Conservation (phyloP, 2,113 vertebrate genomes). For the Melanostigma gelatinosum region DNA sequence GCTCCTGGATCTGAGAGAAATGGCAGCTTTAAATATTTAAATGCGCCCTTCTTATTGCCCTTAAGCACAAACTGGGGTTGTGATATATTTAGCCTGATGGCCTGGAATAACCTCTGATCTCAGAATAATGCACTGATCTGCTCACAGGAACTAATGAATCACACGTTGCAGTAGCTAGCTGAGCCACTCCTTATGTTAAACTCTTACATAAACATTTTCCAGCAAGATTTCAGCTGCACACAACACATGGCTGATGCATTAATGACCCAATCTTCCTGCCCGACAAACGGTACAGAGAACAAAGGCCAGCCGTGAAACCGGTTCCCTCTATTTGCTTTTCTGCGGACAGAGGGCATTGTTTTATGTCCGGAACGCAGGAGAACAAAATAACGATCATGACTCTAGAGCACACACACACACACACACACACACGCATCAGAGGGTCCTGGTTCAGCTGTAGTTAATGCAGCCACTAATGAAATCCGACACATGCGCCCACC, state of each 20-base stretch:
- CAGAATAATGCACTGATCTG: background rate
- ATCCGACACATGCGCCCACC: constrained; percentile 56
- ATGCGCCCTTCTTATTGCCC: background rate
- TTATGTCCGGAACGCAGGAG: constrained; percentile 58
- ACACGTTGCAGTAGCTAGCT: background rate
- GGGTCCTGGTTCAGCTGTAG: constrained; percentile 53
- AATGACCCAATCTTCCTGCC: constrained; percentile 70
- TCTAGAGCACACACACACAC: constrained; percentile 34
- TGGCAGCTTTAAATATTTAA: background rate
- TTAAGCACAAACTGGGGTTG: background rate
- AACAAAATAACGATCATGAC: constrained; percentile 69
- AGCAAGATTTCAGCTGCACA: constrained; percentile 55
- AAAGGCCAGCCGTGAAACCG: constrained; percentile 60
- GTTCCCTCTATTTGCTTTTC: constrained; percentile 55
- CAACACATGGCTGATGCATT: constrained; percentile 66
- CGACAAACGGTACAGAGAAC: constrained; percentile 61
- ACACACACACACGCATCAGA: constrained; percentile 56
- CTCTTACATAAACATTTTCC: constrained; percentile 4
- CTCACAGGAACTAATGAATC: constrained; percentile 28
- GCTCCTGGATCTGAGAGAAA: background rate
- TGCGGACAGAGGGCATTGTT: constrained; percentile 67
- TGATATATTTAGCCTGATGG: constrained; percentile 1
- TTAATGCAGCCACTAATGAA: constrained; percentile 70
- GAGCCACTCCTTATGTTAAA: constrained; percentile 1
- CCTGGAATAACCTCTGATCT: constrained; percentile 1